Evolutionary conservation across 2,888 invertebrate genomes (phyloP), one percentile per base, ranked within the genome.

Genomic region (Syrphus vitripennis): DNA sequence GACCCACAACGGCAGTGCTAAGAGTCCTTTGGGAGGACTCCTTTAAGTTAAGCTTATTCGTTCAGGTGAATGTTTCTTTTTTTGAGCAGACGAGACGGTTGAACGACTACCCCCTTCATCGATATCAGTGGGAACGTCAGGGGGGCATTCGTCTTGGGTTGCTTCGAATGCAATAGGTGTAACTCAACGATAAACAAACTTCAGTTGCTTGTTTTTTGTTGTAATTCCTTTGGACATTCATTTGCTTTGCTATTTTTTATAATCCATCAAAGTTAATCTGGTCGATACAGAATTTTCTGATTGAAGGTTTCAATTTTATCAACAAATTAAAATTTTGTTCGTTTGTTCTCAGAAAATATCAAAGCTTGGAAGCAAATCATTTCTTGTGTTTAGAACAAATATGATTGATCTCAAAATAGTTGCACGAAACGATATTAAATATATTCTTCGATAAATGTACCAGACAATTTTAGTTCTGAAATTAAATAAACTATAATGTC

Each of bases 121-220:
- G 81, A 72, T 81, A 81, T 69, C 61, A 81, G 76, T 63, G 76
- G 63, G 65, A 42, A 86, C n/a, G 81, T 77, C 77, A 86, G 72
- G 77, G 55, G 67, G 76, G n/a, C 72, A 61, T 77, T 63, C 61
- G 19, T 72, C 61, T 78, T 19, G 19, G 55, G n/a, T 12, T 45
- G 10, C 3, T 50, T 50, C 50, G 24, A 50, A 50, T 59, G 34
- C 24, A 31, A 59, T 63, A 7, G 40, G 31, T 34, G 9, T 50
- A 53, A 42, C 21, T 53, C 6, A 48, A 50, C 31, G 10, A 48
- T 24, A 40, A 70, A 37, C 31, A 45, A 45, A 19, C 21, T 67
- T 61, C 26, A 50, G 21, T 61, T 50, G 37, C 21, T 63, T 76
- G 65, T 48, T 59, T 53, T 34, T 71, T 57, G 34, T 37, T 75